A percentile compares a stretch with the other conserved stretches of the same genome.
These are phyloP conservation scores for Delichon dasypus DNA, from an alignment of 2,797 vertebrate genomes.

Conservation along the genomic window DNA sequence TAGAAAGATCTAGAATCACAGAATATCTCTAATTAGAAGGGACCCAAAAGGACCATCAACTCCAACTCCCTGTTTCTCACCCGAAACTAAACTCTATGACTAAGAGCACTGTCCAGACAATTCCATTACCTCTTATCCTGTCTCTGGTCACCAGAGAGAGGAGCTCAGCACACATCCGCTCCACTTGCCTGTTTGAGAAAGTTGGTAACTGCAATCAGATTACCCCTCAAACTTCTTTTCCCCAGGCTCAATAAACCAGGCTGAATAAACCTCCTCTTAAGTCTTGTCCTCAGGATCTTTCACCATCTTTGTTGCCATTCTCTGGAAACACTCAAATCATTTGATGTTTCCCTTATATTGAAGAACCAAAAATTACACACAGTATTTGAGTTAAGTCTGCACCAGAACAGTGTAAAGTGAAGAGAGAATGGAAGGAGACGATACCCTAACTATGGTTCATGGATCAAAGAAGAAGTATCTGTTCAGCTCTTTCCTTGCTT, in stretches of 20 bases:
- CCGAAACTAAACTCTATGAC: not conserved
- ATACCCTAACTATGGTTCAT: accelerated
- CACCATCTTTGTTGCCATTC: not conserved
- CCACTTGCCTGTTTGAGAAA: not conserved
- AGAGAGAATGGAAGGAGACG: accelerated
- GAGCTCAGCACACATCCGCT: not conserved
- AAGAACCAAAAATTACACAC: not conserved
- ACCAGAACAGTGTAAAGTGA: not conserved
- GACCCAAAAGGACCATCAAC: not conserved
- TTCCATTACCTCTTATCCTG: not conserved
- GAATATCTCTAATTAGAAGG: not conserved
- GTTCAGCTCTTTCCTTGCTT: not conserved
- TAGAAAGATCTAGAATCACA: not conserved
- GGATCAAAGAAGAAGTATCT: not conserved
- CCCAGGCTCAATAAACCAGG: not conserved
- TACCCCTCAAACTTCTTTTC: not conserved
- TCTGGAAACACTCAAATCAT: not conserved
- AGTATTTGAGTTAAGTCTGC: accelerated
- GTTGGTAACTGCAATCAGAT: not conserved
- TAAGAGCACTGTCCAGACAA: not conserved
- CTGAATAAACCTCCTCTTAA: not conserved
- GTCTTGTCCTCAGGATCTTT: not conserved
- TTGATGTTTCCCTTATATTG: not conserved
- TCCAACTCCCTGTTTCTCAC: not conserved
- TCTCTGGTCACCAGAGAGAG: not conserved